Percentiles rank a stretch among this genome's conserved stretches.
Conservation (phyloP, 2,113 vertebrate species). For the Cyprinodon variegatus region DNA sequence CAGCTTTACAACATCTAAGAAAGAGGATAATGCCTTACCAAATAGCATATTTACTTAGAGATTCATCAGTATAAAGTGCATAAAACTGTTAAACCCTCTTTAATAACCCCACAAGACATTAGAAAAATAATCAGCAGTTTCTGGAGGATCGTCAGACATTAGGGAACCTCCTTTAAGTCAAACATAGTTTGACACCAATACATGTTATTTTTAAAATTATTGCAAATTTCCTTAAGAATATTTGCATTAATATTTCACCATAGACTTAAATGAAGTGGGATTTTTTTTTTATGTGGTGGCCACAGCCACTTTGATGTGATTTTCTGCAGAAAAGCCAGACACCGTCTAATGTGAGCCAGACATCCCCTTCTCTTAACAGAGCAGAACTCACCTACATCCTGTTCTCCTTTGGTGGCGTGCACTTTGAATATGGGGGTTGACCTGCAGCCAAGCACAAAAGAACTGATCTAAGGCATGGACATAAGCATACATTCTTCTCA, state of each 20-base stretch:
- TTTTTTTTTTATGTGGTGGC: conserved; percentile 58
- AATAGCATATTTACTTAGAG: conserved; percentile 58
- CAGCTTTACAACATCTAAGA: conserved; percentile 47
- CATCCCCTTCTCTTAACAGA: conserved; percentile 38
- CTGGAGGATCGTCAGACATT: conserved; percentile 46
- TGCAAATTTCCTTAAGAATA: conserved; percentile 33
- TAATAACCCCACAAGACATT: conserved; percentile 25
- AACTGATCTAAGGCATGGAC: background rate
- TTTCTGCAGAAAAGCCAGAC: conserved; percentile 30
- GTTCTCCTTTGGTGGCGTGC: conserved; percentile 33
- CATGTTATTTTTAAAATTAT: conserved; percentile 23
- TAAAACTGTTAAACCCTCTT: conserved; percentile 22
- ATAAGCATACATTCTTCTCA: background rate
- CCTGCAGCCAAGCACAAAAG: conserved; percentile 6
- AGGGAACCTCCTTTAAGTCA: conserved; percentile 16
- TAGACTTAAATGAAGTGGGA: conserved; percentile 59
- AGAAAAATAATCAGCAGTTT: conserved; percentile 32
- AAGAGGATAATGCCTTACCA: conserved; percentile 60
- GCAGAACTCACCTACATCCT: conserved; percentile 59
- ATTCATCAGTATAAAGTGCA: conserved; percentile 56
- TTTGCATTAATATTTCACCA: conserved; percentile 30
- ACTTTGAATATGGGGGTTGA: background rate
- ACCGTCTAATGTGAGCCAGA: conserved; percentile 52
- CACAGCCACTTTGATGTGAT: conserved; percentile 66
- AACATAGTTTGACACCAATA: conserved; percentile 14